Evolutionary conservation across 1,140 invertebrate species (phyloP).

Genomic region (Magallana gigas): DNA sequence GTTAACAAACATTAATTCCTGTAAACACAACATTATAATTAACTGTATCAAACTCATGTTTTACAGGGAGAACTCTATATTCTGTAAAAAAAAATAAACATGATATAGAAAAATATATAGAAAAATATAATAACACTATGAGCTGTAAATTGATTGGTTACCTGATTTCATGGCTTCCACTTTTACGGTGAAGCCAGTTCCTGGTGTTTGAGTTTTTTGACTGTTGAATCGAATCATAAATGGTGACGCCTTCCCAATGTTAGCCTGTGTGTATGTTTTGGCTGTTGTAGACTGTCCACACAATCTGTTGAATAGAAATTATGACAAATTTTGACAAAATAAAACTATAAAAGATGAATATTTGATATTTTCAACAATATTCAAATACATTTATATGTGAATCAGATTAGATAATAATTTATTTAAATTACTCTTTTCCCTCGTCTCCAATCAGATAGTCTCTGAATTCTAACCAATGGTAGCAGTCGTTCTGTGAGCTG

Average conservation of each 20-base stretch:
- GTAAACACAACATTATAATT: not conserved
- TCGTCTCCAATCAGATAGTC: not conserved
- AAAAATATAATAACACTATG: too few species aligned
- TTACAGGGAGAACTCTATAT: too few species aligned
- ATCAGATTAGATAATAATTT: not conserved
- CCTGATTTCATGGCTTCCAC: not conserved
- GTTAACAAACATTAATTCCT: not conserved
- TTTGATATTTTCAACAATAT: too few species aligned
- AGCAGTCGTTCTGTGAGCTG: not conserved
- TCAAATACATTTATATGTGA: too few species aligned
- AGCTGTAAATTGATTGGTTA: not conserved
- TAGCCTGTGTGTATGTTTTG: not conserved
- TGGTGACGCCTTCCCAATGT: not conserved
- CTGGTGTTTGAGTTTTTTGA: not conserved
- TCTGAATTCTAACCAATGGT: conserved; percentile 1
- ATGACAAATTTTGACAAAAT: too few species aligned
- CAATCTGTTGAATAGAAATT: not conserved
- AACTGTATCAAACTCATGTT: too few species aligned
- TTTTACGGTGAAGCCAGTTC: not conserved
- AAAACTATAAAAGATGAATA: too few species aligned
- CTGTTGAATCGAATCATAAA: conserved; percentile 11
- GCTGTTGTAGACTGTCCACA: not conserved
- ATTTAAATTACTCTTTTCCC: not conserved
- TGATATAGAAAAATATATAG: too few species aligned
- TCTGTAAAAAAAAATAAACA: too few species aligned